Conservation (phyloP, 1,140 invertebrate genomes). For the Mactra quadrangularis region DNA sequence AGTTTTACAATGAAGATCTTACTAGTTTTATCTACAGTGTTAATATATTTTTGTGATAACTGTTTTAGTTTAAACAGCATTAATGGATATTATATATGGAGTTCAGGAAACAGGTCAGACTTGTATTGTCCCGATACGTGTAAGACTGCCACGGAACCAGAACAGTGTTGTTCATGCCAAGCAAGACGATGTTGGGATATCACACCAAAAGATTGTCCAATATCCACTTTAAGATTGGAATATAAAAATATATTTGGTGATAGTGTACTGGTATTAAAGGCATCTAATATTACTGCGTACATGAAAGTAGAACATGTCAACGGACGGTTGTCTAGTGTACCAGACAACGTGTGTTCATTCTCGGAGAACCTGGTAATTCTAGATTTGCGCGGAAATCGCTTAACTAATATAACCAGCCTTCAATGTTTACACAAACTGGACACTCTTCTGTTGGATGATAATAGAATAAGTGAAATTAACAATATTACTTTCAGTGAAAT, state of each 20-base stretch:
- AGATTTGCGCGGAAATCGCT: conserved; percentile 13
- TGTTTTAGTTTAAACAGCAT: no score
- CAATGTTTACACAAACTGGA: conserved; percentile 15
- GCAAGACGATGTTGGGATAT: conserved; percentile 23
- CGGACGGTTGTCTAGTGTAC: conserved; percentile 9
- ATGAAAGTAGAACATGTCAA: background rate
- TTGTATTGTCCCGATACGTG: conserved; percentile 34
- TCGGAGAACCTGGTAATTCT: conserved; percentile 1
- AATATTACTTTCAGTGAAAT: conserved; percentile 27
- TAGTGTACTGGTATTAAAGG: background rate
- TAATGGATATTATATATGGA: conserved; percentile 11
- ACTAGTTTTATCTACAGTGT: no score
- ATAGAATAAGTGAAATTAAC: conserved; percentile 21
- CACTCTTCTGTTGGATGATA: conserved; percentile 24
- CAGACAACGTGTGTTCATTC: conserved; percentile 27
- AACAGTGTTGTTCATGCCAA: conserved; percentile 13
- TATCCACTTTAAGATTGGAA: conserved; percentile 5
- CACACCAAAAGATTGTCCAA: background rate
- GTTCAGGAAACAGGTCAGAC: background rate
- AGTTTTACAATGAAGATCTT: no score
- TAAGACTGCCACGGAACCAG: background rate
- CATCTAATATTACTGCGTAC: background rate
- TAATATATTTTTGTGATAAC: no score
- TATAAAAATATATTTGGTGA: conserved; percentile 23
- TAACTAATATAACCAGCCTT: background rate